phyloP scores from a whole-genome alignment of 2,888 invertebrate genomes.

The Netelia melanura region DNA sequence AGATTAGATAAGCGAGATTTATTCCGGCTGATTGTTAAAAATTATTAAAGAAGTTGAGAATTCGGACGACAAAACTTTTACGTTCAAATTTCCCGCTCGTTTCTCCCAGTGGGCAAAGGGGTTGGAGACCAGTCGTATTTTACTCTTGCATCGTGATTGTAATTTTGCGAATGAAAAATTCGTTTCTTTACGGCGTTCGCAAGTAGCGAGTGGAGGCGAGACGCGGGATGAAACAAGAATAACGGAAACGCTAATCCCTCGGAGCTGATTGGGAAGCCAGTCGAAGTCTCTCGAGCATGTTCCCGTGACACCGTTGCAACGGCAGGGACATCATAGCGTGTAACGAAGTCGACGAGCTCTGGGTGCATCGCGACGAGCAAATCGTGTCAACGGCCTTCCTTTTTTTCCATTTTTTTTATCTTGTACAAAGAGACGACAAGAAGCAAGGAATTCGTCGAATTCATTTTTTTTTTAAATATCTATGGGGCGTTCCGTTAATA shows the following conservation, averaged over 20 bases:
- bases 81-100: no score
- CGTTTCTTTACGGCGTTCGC: neutral
- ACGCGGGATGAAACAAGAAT: neutral
- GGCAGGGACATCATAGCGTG: conserved; percentile 11
- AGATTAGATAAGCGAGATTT: no score
- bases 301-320: conserved; percentile 64
- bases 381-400: neutral
- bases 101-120: no score
- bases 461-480: neutral
- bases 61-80: no score
- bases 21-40: no score
- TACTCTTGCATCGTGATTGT: neutral
- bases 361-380: conserved; percentile 20
- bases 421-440: neutral
- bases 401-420: neutral
- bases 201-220: neutral
- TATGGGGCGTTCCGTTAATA: no score
- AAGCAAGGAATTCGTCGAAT: neutral
- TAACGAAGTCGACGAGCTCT: conserved; percentile 5
- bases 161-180: conserved; percentile 1
- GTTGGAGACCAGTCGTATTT: neutral
- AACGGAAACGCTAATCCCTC: conserved; percentile 52
- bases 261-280: conserved; percentile 66
- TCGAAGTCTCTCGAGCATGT: conserved; percentile 55
- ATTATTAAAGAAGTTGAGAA: no score